These are phyloP conservation scores for Xiphophorus birchmanni DNA, from an alignment of 2,797 vertebrate species.

Conservation along the genomic window DNA sequence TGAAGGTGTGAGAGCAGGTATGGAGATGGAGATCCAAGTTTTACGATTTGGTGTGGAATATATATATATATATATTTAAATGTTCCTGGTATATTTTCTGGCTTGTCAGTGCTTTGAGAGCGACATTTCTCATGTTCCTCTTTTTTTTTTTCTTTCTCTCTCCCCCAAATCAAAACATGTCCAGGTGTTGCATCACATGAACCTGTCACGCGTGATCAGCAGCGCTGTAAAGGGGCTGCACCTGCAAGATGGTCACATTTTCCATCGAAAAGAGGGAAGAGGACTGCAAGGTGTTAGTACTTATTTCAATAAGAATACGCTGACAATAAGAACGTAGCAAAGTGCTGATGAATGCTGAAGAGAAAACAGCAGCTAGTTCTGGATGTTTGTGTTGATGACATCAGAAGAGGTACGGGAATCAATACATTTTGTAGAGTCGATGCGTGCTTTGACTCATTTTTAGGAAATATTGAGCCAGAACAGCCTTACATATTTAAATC, in stretches of 20 bases:
- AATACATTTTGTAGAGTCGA: not conserved
- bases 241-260: not conserved
- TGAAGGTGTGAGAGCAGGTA: constrained; percentile 9
- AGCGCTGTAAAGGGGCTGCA: not conserved
- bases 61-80: not conserved
- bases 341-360: not conserved
- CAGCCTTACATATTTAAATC: not conserved
- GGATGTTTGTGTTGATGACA: not conserved
- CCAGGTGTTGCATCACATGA: constrained; percentile 5
- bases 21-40: constrained; percentile 26
- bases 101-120: not conserved
- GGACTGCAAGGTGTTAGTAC: not conserved
- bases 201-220: not conserved
- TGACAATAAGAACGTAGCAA: not conserved
- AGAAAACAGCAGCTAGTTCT: not conserved
- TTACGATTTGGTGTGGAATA: not conserved
- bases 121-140: not conserved
- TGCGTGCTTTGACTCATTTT: not conserved
- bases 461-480: not conserved
- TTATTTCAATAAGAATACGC: not conserved
- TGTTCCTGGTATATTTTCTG: not conserved
- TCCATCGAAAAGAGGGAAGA: not conserved
- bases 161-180: not conserved
- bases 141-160: too few species aligned
- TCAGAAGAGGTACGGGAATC: not conserved